Percentiles rank a stretch among this genome's conserved stretches.
These are phyloP conservation scores for Cydia fagiglandana DNA, from an alignment of 1,140 invertebrate species.

Conservation along the genomic window DNA sequence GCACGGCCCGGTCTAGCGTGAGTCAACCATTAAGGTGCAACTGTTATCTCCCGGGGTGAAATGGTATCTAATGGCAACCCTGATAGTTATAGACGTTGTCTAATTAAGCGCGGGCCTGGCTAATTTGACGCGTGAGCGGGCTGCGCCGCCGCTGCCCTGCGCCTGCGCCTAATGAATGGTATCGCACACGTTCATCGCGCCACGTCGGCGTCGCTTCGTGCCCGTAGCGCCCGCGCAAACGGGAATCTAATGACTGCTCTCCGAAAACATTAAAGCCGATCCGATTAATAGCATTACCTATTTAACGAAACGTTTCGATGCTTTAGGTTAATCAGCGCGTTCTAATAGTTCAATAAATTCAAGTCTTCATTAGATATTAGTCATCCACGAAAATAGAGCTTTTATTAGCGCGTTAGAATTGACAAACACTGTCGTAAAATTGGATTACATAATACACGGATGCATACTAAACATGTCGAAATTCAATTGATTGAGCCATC, in stretches of 20 bases:
- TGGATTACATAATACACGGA: neutral
- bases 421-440: constrained; percentile 5
- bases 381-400: neutral
- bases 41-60: constrained; percentile 1
- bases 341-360: neutral
- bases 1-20: too few relatives aligned
- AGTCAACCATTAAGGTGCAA: neutral
- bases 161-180: constrained; percentile 73
- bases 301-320: constrained; percentile 27
- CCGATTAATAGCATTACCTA: constrained; percentile 22
- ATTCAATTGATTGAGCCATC: neutral
- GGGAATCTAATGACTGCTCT: constrained; percentile 27
- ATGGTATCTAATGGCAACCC: constrained; percentile 27
- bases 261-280: constrained; percentile 29
- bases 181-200: constrained; percentile 75
- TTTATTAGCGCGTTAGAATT: neutral
- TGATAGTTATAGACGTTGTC: constrained; percentile 44
- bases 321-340: neutral
- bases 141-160: constrained; percentile 44
- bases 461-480: constrained; percentile 7
- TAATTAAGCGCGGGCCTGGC: constrained; percentile 69
- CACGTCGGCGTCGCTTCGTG: constrained; percentile 47
- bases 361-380: neutral
- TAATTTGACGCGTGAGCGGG: constrained; percentile 72
- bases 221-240: constrained; percentile 30